These are phyloP conservation scores for Meghimatium bilineatum DNA, from an alignment of 2,888 invertebrate genomes.

Conservation along the genomic window DNA sequence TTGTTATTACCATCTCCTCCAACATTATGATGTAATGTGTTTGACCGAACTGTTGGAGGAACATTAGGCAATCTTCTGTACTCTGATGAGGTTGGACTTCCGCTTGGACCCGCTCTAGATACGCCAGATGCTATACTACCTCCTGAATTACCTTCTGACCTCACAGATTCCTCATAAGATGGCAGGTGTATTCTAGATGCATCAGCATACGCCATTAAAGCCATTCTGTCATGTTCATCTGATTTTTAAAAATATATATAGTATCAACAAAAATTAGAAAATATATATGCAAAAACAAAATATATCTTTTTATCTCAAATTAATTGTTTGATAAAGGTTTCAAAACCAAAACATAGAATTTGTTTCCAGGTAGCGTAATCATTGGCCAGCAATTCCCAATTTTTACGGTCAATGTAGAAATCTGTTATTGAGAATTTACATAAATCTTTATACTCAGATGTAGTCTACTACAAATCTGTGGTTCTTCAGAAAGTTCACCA, in stretches of 20 bases:
- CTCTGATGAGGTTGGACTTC: conserved; percentile 57
- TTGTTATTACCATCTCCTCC: conserved; percentile 51
- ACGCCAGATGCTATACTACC: conserved; percentile 15
- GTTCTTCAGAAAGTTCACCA: too few relatives aligned
- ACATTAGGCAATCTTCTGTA: conserved; percentile 72
- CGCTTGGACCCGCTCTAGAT: conserved; percentile 1
- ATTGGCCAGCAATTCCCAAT: too few relatives aligned
- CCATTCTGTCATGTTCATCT: conserved; percentile 78
- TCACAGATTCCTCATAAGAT: conserved; percentile 80
- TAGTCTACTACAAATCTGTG: too few relatives aligned
- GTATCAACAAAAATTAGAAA: too few relatives aligned
- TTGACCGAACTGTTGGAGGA: conserved; percentile 61
- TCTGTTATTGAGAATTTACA: too few relatives aligned
- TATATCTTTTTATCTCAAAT: too few relatives aligned
- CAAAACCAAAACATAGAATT: too few relatives aligned
- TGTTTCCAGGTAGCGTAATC: too few relatives aligned
- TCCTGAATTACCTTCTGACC: conserved; percentile 53
- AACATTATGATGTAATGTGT: conserved; percentile 25
- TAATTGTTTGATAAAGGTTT: too few relatives aligned
- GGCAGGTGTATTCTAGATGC: conserved; percentile 78
- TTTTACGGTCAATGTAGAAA: too few relatives aligned
- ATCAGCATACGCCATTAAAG: conserved; percentile 80
- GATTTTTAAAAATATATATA: background rate
- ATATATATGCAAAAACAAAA: too few relatives aligned
- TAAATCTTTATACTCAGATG: too few relatives aligned